Percentiles rank a stretch among this genome's conserved stretches.
These are phyloP conservation scores for Coracias cyanogaster DNA, from an alignment of 2,797 vertebrate genomes.

Conservation along the genomic window DNA sequence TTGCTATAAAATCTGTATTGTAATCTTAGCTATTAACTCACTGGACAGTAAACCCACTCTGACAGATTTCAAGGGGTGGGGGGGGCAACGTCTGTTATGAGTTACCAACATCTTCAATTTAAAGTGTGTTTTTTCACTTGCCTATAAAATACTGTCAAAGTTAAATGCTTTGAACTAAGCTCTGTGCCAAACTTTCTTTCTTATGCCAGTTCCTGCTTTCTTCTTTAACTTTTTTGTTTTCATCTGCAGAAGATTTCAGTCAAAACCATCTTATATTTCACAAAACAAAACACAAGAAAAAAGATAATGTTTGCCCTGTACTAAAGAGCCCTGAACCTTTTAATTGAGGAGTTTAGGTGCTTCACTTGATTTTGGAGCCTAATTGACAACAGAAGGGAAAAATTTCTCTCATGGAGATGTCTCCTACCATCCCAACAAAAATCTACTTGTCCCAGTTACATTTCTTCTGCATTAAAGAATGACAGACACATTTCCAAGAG, in stretches of 20 bases:
- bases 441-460: not conserved
- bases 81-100: fast-evolving
- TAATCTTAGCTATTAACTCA: not conserved
- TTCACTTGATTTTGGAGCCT: not conserved
- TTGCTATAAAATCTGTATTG: not conserved
- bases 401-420: not conserved
- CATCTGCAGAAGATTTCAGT: not conserved
- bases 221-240: not conserved
- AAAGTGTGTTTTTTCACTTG: not conserved
- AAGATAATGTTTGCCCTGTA: not conserved
- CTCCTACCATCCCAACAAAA: not conserved
- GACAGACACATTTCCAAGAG: not conserved
- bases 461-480: not conserved
- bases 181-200: not conserved
- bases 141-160: not conserved
- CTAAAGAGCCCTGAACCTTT: not conserved
- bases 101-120: not conserved
- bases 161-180: not conserved
- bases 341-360: not conserved
- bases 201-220: not conserved
- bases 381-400: not conserved
- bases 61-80: fast-evolving
- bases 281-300: not conserved
- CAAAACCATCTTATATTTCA: not conserved
- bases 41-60: not conserved